Conservation (phyloP, 35 echinoderm and acorn worm species). For the Anneissia japonica region DNA sequence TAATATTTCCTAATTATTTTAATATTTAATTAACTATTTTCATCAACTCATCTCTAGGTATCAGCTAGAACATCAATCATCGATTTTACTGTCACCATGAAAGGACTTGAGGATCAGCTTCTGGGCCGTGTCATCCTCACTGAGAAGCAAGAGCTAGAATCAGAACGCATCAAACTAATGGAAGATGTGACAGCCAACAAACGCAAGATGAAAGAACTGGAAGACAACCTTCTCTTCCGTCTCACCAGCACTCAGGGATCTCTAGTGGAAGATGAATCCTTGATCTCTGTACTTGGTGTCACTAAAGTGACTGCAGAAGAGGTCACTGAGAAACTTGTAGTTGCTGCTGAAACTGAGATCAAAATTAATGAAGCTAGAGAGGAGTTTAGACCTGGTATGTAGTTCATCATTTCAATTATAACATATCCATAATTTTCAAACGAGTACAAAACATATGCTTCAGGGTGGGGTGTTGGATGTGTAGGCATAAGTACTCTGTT, state of each 20-base stretch:
- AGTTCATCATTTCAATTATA: neutral
- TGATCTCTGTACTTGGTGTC: constrained; percentile 71
- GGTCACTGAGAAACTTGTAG: constrained; percentile 90
- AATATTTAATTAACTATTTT: neutral
- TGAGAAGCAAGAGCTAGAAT: constrained; percentile 94
- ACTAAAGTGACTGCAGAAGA: constrained; percentile 93
- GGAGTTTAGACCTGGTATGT: constrained; percentile 97
- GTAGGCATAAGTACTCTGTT: too few species aligned
- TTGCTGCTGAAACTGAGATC: constrained; percentile 95
- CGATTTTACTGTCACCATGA: constrained; percentile 99
- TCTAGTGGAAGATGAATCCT: constrained; percentile 90
- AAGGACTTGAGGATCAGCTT: constrained; percentile 88
- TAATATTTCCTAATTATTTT: neutral
- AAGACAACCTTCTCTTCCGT: constrained; percentile 79
- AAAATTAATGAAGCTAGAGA: constrained; percentile 99
- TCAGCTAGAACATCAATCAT: constrained; percentile 88
- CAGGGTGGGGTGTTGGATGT: too few species aligned
- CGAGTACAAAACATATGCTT: too few species aligned
- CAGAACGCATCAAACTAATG: constrained; percentile 84
- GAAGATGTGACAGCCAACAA: constrained; percentile 96
- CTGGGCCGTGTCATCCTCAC: constrained; percentile 86
- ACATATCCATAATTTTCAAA: too few species aligned
- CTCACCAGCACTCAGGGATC: constrained; percentile 95
- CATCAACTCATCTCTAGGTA: constrained; percentile 55
- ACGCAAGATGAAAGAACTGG: constrained; percentile 96